Base-by-base conservation (phyloP, 2,888 invertebrate genomes). In the Microctonus brassicae region DNA sequence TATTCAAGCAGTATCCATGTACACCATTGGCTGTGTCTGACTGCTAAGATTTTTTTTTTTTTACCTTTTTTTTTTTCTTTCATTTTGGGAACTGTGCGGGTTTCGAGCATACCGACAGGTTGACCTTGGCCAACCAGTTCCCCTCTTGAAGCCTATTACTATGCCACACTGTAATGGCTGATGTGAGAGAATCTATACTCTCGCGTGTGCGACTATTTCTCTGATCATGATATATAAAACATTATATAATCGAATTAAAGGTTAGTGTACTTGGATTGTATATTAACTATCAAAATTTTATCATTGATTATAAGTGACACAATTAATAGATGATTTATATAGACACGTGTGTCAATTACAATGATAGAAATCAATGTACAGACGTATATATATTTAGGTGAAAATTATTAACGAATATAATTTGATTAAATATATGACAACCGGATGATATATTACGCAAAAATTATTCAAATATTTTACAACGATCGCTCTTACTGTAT, bases 71-170 rank as follows among this genome's bases (percentile, higher is more conserved):
- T 33, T 47, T 26, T n/a, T 52, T 29, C 7, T 29, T 29, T 7
- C 26, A 39, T 72, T 76, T 75, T 76, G 61, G 75, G 74, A 73
- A 68, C 76, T 73, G 36, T 72, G 69, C 33, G 69, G 75, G 77
- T 80, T 82, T 80, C 79, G 75, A 80, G 79, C 81, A 79, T 78
- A 78, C 82, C 82, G 82, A 80, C 84, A 81, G 78, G 82, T 80
- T 81, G 85, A 78, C 86, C 86, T 86, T 86, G 86, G 80, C 78
- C 78, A 29, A 73, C 61, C 69, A 72, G 58, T 74, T 75, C 76
- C 78, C 75, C 69, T 70, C 63, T 33, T 73, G 69, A 66, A 69
- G 69, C 65, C 80, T 80, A 81, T 81, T 81, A 79, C 77, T 79
- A n/a, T n/a, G 77, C 63, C 78, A 73, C 77, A 73, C 74, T 77